Percentiles rank a stretch among this genome's conserved stretches.
These are phyloP conservation scores for Lateolabrax maculatus DNA, from an alignment of 2,797 vertebrate genomes.

Conservation along the genomic window DNA sequence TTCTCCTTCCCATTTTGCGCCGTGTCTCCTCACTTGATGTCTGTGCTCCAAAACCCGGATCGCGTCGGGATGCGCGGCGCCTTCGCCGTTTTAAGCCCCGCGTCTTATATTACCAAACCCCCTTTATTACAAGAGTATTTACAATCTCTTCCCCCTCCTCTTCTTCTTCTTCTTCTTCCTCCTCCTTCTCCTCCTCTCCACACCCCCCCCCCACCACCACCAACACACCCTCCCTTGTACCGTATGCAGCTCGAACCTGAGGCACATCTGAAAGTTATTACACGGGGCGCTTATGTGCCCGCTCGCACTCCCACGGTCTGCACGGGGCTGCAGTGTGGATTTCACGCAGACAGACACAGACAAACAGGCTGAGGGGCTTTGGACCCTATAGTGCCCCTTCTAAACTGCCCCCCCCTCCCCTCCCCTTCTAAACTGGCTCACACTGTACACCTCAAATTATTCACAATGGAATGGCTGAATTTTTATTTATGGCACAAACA, in stretches of 20 bases:
- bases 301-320: conserved; percentile 79
- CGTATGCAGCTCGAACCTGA: conserved; percentile 78
- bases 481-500: neutral
- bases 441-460: neutral
- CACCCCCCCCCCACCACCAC: conserved; percentile 36
- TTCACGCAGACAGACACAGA: conserved; percentile 61
- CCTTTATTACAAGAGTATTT: conserved; percentile 85
- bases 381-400: conserved; percentile 30
- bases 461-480: neutral
- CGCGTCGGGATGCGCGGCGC: conserved; percentile 58
- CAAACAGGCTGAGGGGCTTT: conserved; percentile 7
- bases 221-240: conserved; percentile 55
- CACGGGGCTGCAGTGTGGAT: conserved; percentile 69
- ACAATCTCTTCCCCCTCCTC: conserved; percentile 82
- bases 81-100: conserved; percentile 77
- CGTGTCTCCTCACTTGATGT: conserved; percentile 84
- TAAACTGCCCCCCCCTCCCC: neutral
- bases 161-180: conserved; percentile 43
- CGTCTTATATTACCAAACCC: conserved; percentile 86
- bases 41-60: conserved; percentile 48
- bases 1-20: conserved; percentile 69
- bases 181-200: conserved; percentile 48
- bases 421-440: neutral
- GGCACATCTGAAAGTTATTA: conserved; percentile 88
- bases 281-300: conserved; percentile 75